These are phyloP conservation scores for Cryptoprocta ferox DNA, from an alignment of 2,797 vertebrate genomes.

Conservation along the genomic window DNA sequence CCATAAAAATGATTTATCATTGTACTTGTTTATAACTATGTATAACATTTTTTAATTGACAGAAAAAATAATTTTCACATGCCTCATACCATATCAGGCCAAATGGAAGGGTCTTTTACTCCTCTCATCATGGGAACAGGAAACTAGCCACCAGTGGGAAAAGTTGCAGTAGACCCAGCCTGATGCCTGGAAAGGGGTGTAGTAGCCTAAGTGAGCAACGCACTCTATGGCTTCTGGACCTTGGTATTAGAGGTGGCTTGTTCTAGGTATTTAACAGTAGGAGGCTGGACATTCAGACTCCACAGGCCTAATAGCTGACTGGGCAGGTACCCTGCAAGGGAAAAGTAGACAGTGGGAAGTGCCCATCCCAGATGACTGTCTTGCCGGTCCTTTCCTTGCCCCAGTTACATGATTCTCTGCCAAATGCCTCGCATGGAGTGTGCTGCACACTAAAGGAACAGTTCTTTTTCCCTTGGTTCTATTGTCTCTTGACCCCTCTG, in stretches of 20 bases:
- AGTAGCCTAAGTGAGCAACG: neutral
- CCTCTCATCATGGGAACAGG: neutral
- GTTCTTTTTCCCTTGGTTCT: neutral
- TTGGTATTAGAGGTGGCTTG: neutral
- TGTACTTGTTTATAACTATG: neutral
- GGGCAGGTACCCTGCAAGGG: neutral
- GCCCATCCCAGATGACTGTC: neutral
- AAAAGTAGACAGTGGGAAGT: neutral
- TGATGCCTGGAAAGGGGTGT: neutral
- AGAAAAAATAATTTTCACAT: conserved; percentile 52
- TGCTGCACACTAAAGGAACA: neutral
- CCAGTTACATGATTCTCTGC: neutral
- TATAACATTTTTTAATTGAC: conserved; percentile 1
- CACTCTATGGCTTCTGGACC: neutral
- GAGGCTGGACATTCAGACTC: neutral
- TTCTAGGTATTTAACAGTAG: neutral
- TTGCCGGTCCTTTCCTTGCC: neutral
- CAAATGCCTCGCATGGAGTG: neutral
- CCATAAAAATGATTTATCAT: neutral
- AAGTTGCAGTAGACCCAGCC: neutral
- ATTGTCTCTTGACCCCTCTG: neutral
- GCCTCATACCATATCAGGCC: neutral
- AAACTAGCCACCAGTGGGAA: neutral
- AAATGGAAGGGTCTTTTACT: neutral
- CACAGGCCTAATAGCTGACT: neutral